Evolutionary conservation across 64 coral and sea anemone genomes (phyloP), one percentile per base, ranked within the genome.

Genomic region (Trachythela sp.): DNA sequence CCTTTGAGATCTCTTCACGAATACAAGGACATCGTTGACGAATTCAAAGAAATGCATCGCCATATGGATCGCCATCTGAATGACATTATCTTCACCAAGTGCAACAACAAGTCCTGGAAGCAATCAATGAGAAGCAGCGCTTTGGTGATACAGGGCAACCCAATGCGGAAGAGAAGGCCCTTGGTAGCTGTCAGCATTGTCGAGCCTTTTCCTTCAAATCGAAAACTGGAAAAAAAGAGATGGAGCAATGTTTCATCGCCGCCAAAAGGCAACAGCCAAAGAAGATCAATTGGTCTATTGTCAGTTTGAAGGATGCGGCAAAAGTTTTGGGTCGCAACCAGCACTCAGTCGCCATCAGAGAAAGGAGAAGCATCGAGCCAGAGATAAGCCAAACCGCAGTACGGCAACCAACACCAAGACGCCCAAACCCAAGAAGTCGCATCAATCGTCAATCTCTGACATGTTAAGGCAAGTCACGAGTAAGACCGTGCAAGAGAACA

Each of bases 221-320:
- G 7, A 77, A 77, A 35, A 77, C 71, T 18, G 71, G 29, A 77
- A 77, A 35, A 77, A 35, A 2, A 77, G 71, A n/a, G 4, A 77
- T 18, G 3, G 29, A 77, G 29, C 2, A 32, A 32, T 77, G 71
- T 77, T 77, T 18, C 24, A 77, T 77, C 71, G 71, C 32, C 71
- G n/a, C 71, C 71, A 77, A 77, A 77, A 77, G 32, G 71, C 71
- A 77, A 77, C 71, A 77, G 32, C 71, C 32, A 77, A 77, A 4
- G 17, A 77, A 5, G 30, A 10, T 80, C 27, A 22, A 37, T 22
- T 36, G 13, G 35, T 80, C 26, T 80, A 80, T 1, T 80, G 75
- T 80, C 31, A 8, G 1, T 80, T 80, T 80, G 32, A 80, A 80
- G 75, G 33, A 80, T 80, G 75, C 35, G 13, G 75, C 4, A 80